Conservation (phyloP, 2,113 vertebrate species). For the Ochotona princeps region DNA sequence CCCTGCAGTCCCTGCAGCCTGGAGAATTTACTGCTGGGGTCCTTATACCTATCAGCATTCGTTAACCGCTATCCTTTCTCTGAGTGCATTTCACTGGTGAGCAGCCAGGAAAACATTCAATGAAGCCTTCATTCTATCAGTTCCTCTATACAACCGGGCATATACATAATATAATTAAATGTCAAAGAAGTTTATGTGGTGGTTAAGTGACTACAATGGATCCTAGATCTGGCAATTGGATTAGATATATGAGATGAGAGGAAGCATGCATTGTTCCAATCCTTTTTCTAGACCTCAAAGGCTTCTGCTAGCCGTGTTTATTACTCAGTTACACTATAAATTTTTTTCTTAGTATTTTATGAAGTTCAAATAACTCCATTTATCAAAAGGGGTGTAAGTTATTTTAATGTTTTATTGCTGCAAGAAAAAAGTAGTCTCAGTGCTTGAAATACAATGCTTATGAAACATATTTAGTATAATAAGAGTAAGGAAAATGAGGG, state of each 20-base stretch:
- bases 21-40: neutral
- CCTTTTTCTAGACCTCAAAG: conserved; percentile 55
- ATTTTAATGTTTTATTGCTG: conserved; percentile 68
- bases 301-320: conserved; percentile 44
- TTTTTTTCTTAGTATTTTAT: conserved; percentile 68
- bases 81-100: conserved; percentile 32
- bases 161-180: conserved; percentile 76
- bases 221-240: conserved; percentile 63
- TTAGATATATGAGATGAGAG: conserved; percentile 47
- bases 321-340: conserved; percentile 72
- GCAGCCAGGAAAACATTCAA: conserved; percentile 71
- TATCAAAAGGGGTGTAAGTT: conserved; percentile 66
- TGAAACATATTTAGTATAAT: conserved; percentile 36
- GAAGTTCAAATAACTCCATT: conserved; percentile 72
- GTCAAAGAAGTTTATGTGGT: conserved; percentile 73
- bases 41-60: neutral
- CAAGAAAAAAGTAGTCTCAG: conserved; percentile 32
- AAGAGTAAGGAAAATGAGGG: conserved; percentile 23
- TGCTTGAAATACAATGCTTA: conserved; percentile 68
- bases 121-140: conserved; percentile 42
- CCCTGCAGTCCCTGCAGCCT: neutral
- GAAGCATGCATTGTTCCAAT: conserved; percentile 51
- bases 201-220: conserved; percentile 66
- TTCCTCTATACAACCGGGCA: conserved; percentile 35
- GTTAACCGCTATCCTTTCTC: neutral